These are phyloP conservation scores for Spatulosminthurus flaviceps DNA, from an alignment of 2,888 invertebrate genomes.

Conservation along the genomic window DNA sequence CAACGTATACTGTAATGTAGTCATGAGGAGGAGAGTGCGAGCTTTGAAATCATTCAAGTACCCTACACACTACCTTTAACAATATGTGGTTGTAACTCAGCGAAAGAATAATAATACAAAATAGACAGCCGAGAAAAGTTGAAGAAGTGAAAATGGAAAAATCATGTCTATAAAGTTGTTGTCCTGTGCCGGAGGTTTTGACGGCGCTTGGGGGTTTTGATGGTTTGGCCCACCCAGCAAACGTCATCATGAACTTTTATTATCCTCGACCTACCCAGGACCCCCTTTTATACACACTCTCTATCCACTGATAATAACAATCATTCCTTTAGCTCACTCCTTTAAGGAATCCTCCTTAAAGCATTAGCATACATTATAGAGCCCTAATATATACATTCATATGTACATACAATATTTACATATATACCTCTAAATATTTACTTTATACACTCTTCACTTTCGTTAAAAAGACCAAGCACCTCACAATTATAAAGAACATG, in stretches of 20 bases:
- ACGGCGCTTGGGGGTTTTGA: constrained; percentile 49
- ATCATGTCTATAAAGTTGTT: constrained; percentile 50
- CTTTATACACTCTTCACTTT: constrained; percentile 14
- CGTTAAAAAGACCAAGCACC: not conserved
- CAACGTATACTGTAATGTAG: not conserved
- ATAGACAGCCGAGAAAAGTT: constrained; percentile 26
- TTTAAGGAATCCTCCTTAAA: not conserved
- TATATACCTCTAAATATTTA: not conserved
- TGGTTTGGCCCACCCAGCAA: constrained; percentile 49
- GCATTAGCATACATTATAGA: no score
- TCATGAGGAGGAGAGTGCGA: not conserved
- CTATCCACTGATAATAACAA: constrained; percentile 32
- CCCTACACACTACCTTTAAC: not conserved
- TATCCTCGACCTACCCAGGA: constrained; percentile 45
- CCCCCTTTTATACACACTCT: constrained; percentile 39
- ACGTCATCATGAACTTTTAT: constrained; percentile 53
- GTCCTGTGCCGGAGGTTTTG: constrained; percentile 41
- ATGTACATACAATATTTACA: not conserved
- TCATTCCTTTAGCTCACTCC: constrained; percentile 21
- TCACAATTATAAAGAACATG: no score
- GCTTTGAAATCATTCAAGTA: not conserved
- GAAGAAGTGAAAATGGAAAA: constrained; percentile 48
- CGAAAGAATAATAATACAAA: constrained; percentile 27
- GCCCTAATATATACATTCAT: not conserved
- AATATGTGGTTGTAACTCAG: constrained; percentile 1